Conservation (phyloP, 2,113 vertebrate genomes). For the Engraulis encrasicolus region DNA sequence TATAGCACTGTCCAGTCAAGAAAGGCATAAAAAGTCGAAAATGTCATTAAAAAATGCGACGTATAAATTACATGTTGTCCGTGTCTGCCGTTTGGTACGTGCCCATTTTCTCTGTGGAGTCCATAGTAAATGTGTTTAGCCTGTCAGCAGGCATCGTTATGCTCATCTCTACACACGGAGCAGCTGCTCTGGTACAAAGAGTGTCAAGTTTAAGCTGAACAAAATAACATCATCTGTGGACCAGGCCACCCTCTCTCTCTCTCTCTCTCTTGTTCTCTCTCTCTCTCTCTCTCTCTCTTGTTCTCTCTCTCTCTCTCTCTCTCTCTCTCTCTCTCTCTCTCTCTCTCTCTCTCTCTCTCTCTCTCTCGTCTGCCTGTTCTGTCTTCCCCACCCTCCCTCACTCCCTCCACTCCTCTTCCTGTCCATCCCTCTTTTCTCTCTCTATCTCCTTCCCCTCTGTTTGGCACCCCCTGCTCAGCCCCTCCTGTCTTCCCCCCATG, state of each 20-base stretch:
- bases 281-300: not conserved
- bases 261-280: not conserved
- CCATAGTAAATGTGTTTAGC: not conserved
- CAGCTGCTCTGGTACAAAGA: conserved; percentile 17
- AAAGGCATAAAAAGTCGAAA: too few relatives aligned
- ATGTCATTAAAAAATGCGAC: too few relatives aligned
- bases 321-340: not conserved
- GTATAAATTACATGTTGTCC: too few relatives aligned
- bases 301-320: too few relatives aligned
- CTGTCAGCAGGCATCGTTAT: conserved; percentile 28
- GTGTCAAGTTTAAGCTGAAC: not conserved
- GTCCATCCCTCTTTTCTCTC: not conserved
- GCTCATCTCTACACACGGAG: not conserved
- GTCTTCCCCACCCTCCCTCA: not conserved
- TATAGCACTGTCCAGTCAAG: too few relatives aligned
- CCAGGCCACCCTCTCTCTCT: conserved; percentile 52
- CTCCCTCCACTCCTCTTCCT: not conserved
- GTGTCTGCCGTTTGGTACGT: too few relatives aligned
- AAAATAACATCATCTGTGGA: conserved; percentile 57
- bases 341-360: not conserved
- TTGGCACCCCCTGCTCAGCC: too few relatives aligned
- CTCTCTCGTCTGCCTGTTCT: too few relatives aligned
- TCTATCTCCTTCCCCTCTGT: not conserved
- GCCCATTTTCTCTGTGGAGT: too few relatives aligned
- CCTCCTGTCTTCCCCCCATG: not conserved